Base-by-base conservation (phyloP, 2,888 invertebrate genomes). In the Dryococelus australis region DNA sequence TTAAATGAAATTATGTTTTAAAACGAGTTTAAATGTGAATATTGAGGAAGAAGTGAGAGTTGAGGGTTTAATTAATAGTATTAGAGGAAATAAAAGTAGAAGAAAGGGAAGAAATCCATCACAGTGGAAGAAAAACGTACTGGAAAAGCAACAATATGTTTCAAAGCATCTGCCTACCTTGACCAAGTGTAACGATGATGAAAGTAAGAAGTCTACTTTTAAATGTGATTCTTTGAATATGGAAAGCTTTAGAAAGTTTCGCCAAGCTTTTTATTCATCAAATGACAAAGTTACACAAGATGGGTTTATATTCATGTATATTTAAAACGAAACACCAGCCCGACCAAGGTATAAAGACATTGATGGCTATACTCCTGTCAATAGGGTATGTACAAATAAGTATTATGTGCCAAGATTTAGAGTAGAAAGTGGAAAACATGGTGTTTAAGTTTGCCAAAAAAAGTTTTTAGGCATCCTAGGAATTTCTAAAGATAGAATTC, bases 381-480 rank as follows among this genome's bases (percentile, higher is more conserved):
- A 85, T 26, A 78, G 53, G 13, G 78, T 24, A 53, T 85, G 35
- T 78, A 51, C 85, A 24, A 35, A 35, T 51, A 53, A 51, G 53
- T 26, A 85, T 27, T 43, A 35, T 24, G 65, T 65, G 24, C 53
- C 85, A 20, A 85, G 27, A 78, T 85, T 51, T 53, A 65, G 26
- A 65, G 85, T 85, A 86, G 43, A 86, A 86, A 86, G 51, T 85
- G n/a, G 78, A 53, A 47, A 80, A 65, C 16, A 35, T 86, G 65
- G 35, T 26, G 79, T 86, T 43, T 78, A 65, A 86, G 86, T 53
- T 26, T 86, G 86, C 86, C 86, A 28, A 78, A 79, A 86, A 86
- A 53, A 78, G 43, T 86, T 86, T 86, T 79, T 86, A 26, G 79
- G 86, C 24, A 80, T 86, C 35, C 28, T 79, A 27, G 51, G 65